A percentile compares a stretch with the other conserved stretches of the same genome.
Conservation (phyloP, 2,888 invertebrate species). For the Agonum fuliginosum region DNA sequence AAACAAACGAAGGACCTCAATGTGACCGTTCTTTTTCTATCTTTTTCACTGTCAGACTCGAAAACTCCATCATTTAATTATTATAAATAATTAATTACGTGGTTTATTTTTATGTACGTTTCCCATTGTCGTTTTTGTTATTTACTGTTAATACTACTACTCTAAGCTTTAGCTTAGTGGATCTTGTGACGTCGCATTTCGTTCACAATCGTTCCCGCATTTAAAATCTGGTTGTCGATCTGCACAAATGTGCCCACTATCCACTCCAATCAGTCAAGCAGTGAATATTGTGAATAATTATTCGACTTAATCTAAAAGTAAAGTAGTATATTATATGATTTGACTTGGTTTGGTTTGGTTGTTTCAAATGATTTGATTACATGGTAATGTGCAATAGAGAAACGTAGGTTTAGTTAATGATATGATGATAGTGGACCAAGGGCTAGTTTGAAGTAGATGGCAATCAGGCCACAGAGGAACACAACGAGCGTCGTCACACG, state of each 20-base stretch:
- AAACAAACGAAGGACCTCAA: conserved; percentile 69
- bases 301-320: no score
- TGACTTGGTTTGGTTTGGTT: neutral
- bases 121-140: conserved; percentile 42
- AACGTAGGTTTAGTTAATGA: neutral
- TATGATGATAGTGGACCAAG: neutral
- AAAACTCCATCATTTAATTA: conserved; percentile 52
- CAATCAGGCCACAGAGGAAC: conserved; percentile 27
- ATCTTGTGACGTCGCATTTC: conserved; percentile 45
- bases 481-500: conserved; percentile 45
- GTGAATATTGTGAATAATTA: neutral
- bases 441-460: neutral
- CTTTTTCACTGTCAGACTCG: conserved; percentile 68
- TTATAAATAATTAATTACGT: conserved; percentile 39
- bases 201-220: conserved; percentile 33
- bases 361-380: neutral
- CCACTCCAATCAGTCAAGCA: neutral
- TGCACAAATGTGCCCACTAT: neutral
- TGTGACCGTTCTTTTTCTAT: conserved; percentile 69
- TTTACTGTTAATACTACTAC: conserved; percentile 51
- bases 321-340: no score
- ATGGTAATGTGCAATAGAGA: conserved; percentile 36
- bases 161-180: conserved; percentile 54
- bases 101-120: conserved; percentile 37
- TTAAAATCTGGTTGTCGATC: conserved; percentile 13